Evolutionary conservation across 2,113 vertebrate genomes (phyloP).

Genomic region (Circaetus cinerascens): DNA sequence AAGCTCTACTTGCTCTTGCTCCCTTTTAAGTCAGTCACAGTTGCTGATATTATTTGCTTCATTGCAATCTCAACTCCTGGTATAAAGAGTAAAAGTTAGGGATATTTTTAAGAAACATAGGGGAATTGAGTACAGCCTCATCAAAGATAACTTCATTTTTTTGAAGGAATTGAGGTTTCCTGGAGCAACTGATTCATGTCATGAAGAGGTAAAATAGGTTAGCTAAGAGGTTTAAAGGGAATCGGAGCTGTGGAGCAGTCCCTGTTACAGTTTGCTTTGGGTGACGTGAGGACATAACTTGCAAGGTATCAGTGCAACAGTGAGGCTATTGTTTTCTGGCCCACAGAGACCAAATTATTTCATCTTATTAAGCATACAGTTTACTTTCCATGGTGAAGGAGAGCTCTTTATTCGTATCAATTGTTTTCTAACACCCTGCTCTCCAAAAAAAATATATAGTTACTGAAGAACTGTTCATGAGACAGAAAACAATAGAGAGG

Average conservation of each 20-base stretch:
- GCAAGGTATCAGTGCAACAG: constrained; percentile 27
- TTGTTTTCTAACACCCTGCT: constrained; percentile 48
- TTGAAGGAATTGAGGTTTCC: neutral
- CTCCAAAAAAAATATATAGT: constrained; percentile 18
- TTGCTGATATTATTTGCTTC: neutral
- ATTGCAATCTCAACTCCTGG: neutral
- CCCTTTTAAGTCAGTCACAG: neutral
- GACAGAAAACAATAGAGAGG: constrained; percentile 38
- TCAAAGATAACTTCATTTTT: neutral
- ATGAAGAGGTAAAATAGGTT: neutral
- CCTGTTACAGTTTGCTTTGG: neutral
- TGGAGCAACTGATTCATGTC: neutral
- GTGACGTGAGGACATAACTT: neutral
- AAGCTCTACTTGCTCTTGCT: neutral
- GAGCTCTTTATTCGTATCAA: neutral
- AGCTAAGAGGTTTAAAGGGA: constrained; percentile 17
- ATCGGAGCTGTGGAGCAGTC: neutral
- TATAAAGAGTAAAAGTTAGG: neutral
- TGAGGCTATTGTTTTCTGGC: constrained; percentile 4
- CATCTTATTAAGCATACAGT: neutral
- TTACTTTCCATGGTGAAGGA: constrained; percentile 4
- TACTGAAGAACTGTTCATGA: constrained; percentile 18
- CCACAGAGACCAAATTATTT: neutral
- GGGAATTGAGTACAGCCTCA: neutral
- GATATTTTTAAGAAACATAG: neutral